Percentiles rank a stretch among this genome's conserved stretches.
phyloP scores from a whole-genome alignment of 2,888 invertebrate species.

The Bellardia pandia region DNA sequence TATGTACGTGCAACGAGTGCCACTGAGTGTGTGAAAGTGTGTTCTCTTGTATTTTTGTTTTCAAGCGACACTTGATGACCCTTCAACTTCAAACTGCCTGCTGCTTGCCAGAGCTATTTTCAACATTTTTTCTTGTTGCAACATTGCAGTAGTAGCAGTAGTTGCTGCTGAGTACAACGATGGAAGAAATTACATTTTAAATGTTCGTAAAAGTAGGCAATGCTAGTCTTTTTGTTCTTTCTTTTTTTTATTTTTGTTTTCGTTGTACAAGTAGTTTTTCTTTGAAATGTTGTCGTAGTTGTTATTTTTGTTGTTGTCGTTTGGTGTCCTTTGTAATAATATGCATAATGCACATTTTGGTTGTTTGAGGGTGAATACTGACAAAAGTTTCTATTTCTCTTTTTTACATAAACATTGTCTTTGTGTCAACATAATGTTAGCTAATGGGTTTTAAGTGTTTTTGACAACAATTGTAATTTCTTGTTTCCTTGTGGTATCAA shows the following conservation, averaged over 20 bases:
- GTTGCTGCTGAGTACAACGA: constrained; percentile 5
- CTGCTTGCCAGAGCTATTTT: constrained; percentile 47
- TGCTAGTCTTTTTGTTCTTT: constrained; percentile 39
- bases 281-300: constrained; percentile 6
- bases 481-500: constrained; percentile 70
- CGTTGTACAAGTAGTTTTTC: constrained; percentile 10
- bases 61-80: constrained; percentile 71
- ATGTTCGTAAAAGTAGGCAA: constrained; percentile 65
- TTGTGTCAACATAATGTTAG: constrained; percentile 72
- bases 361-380: constrained; percentile 60
- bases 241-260: constrained; percentile 22
- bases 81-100: constrained; percentile 71
- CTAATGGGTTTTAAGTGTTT: constrained; percentile 73
- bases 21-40: constrained; percentile 12
- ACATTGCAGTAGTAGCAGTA: constrained; percentile 15
- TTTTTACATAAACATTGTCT: constrained; percentile 70
- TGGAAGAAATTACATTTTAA: constrained; percentile 59
- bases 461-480: constrained; percentile 74
- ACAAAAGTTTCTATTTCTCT: constrained; percentile 63
- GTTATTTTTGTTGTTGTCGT: constrained; percentile 39
- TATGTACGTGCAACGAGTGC: constrained; percentile 28
- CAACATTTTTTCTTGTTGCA: constrained; percentile 36
- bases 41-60: constrained; percentile 53
- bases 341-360: constrained; percentile 71
- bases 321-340: constrained; percentile 63